Percentiles rank a stretch among this genome's conserved stretches.
Conservation (phyloP, 2,797 vertebrate species). For the Molothrus aeneus region DNA sequence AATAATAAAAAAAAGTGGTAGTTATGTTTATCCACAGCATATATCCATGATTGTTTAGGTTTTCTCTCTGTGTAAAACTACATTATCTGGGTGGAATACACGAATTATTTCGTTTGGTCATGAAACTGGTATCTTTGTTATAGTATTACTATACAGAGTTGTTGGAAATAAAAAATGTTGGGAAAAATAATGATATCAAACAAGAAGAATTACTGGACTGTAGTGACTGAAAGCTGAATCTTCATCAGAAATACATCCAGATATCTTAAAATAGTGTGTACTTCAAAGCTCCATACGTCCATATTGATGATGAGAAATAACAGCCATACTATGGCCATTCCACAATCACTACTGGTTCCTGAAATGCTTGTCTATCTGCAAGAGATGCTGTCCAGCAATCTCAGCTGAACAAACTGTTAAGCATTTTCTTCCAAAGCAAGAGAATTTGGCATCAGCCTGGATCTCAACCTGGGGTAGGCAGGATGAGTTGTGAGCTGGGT, state of each 20-base stretch:
- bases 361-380: neutral
- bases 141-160: neutral
- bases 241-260: neutral
- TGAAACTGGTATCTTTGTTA: neutral
- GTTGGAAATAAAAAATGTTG: neutral
- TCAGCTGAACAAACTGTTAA: neutral
- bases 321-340: neutral
- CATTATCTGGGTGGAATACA: neutral
- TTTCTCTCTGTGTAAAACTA: neutral
- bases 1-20: neutral
- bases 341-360: neutral
- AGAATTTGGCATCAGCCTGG: neutral
- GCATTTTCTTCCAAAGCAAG: neutral
- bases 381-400: neutral
- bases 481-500: neutral
- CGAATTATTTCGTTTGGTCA: neutral
- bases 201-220: neutral
- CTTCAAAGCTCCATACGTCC: neutral
- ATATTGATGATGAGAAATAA: neutral
- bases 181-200: neutral
- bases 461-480: neutral
- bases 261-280: neutral
- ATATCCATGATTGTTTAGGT: neutral
- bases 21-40: neutral
- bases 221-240: neutral